Conservation (phyloP, 1,140 invertebrate species). For the Drosophila suzukii region DNA sequence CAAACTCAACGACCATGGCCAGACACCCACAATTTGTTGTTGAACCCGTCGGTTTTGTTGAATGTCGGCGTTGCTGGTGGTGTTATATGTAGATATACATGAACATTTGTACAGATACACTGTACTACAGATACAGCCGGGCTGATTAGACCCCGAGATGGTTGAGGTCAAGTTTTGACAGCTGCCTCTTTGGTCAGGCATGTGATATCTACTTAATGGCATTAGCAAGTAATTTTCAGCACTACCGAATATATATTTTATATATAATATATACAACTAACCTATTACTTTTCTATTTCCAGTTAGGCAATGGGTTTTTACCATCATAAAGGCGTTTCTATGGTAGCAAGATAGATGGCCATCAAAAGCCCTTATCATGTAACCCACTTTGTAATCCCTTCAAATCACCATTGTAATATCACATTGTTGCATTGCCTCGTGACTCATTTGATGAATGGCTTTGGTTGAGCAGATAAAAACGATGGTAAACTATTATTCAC, state of each 20-base stretch:
- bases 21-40: slow-evolving; percentile 26
- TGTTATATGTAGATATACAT: slow-evolving; percentile 1
- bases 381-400: neutral
- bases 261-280: too few species aligned
- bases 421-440: slow-evolving; percentile 10
- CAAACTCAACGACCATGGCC: slow-evolving; percentile 33
- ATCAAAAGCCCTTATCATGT: neutral
- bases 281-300: too few species aligned
- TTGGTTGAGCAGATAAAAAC: neutral
- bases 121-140: slow-evolving; percentile 7
- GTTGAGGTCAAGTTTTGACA: slow-evolving; percentile 18
- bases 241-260: too few species aligned
- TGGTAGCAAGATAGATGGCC: neutral
- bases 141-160: slow-evolving; percentile 3
- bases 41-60: neutral
- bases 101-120: too few species aligned
- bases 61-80: slow-evolving; percentile 1
- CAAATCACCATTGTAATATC: slow-evolving; percentile 6
- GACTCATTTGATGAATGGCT: slow-evolving; percentile 9
- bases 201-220: neutral
- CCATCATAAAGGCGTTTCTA: neutral
- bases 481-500: slow-evolving; percentile 7
- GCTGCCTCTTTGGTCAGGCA: neutral
- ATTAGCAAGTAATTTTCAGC: neutral
- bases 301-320: too few species aligned